A percentile compares a stretch with the other conserved stretches of the same genome.
Evolutionary conservation across 2,888 invertebrate species (phyloP).

Genomic region (Chrysolina haemoptera): DNA sequence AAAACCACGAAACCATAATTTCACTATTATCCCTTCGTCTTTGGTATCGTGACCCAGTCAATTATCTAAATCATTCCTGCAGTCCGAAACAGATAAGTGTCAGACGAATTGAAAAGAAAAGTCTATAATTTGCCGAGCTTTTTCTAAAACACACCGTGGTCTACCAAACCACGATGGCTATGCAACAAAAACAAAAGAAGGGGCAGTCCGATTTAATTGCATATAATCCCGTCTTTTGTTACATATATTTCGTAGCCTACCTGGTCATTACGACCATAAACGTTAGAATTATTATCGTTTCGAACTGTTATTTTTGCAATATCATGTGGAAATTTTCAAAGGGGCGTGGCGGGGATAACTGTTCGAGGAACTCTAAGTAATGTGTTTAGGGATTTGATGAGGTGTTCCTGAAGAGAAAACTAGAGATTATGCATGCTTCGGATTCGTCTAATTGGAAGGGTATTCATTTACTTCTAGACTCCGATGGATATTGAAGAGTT

Average conservation of each 20-base stretch:
- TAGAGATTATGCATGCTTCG: background rate
- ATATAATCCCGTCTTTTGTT: conserved; percentile 47
- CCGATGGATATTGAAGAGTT: background rate
- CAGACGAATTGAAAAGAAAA: conserved; percentile 4
- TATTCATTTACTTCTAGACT: background rate
- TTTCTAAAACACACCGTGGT: conserved; percentile 19
- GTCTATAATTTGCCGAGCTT: conserved; percentile 11
- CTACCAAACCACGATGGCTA: conserved; percentile 1
- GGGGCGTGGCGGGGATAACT: conserved; percentile 32
- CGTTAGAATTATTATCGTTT: conserved; percentile 34
- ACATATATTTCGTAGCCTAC: conserved; percentile 45
- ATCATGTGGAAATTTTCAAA: conserved; percentile 41
- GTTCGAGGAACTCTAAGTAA: conserved; percentile 37
- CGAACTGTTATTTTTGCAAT: conserved; percentile 44
- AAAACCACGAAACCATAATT: background rate
- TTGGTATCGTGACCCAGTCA: conserved; percentile 7
- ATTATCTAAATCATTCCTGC: conserved; percentile 10
- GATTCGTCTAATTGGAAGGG: background rate
- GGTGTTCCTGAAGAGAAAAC: conserved; percentile 4
- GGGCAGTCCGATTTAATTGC: conserved; percentile 44
- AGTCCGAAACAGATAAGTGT: conserved; percentile 1
- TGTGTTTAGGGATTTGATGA: conserved; percentile 22
- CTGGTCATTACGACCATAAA: conserved; percentile 33
- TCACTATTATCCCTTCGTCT: background rate
- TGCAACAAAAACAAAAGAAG: conserved; percentile 44